Percentiles rank a stretch among this genome's conserved stretches.
Evolutionary conservation across 35 echinoderm and acorn worm species (phyloP).

Genomic region (Acanthaster planci): DNA sequence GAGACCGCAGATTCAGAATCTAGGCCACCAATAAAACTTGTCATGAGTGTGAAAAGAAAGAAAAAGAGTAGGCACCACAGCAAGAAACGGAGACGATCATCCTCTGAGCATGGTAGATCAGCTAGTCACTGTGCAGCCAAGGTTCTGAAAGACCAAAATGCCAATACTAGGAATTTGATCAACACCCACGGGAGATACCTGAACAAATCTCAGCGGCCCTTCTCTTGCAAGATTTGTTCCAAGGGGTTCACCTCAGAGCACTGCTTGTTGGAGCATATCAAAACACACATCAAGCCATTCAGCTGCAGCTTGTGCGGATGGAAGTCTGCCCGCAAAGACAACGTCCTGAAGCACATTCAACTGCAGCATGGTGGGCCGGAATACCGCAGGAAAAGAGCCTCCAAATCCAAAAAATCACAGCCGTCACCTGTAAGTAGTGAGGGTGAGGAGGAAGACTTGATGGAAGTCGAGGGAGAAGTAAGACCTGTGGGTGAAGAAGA

Average conservation of each 20-base stretch:
- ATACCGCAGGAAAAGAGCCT: slow-evolving; percentile 60
- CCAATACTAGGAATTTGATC: slow-evolving; percentile 65
- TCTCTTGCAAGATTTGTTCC: slow-evolving; percentile 65
- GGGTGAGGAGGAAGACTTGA: slow-evolving; percentile 3
- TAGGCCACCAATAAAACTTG: neutral
- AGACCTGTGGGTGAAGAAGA: slow-evolving; percentile 6
- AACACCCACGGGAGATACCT: slow-evolving; percentile 59
- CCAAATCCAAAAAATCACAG: neutral
- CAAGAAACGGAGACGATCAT: slow-evolving; percentile 7
- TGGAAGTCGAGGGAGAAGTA: neutral
- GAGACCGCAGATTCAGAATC: neutral
- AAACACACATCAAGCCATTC: slow-evolving; percentile 84
- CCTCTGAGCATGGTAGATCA: neutral
- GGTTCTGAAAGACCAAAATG: slow-evolving; percentile 79
- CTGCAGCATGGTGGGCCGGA: slow-evolving; percentile 78
- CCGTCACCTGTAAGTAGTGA: neutral
- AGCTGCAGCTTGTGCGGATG: slow-evolving; percentile 75
- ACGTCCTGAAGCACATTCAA: slow-evolving; percentile 85
- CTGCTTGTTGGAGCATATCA: slow-evolving; percentile 87
- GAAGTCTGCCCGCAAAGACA: slow-evolving; percentile 80
- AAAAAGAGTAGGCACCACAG: slow-evolving; percentile 5
- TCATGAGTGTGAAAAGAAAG: slow-evolving; percentile 4
- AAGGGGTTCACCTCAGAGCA: slow-evolving; percentile 84
- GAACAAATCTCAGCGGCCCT: slow-evolving; percentile 48
- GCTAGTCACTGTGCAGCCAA: neutral